Percentiles rank a stretch among this genome's conserved stretches.
These are phyloP conservation scores for Glossophaga mutica DNA, from an alignment of 2,797 vertebrate genomes.

Conservation along the genomic window DNA sequence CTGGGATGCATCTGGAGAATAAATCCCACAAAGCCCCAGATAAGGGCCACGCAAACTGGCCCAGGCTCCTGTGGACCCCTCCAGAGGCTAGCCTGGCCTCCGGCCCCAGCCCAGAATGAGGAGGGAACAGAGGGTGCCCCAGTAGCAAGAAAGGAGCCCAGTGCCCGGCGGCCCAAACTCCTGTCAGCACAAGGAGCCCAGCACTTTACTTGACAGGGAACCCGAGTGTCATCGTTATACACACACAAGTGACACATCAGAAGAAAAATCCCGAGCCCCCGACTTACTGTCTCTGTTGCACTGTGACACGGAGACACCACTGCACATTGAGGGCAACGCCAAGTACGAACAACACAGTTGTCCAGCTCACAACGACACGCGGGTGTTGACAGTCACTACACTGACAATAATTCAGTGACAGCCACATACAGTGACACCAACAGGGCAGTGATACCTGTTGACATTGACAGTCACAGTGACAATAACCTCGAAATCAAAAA, in stretches of 20 bases:
- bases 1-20: background rate
- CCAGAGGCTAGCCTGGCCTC: background rate
- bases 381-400: background rate
- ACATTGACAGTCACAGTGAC: background rate
- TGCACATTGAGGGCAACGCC: background rate
- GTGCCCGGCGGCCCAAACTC: background rate
- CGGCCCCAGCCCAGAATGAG: background rate
- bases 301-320: background rate
- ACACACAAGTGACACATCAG: background rate
- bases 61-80: background rate
- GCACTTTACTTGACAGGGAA: background rate
- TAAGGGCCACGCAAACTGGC: background rate
- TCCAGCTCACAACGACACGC: background rate
- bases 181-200: background rate
- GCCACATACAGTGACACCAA: background rate
- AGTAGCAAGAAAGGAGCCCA: background rate
- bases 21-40: conserved; percentile 2
- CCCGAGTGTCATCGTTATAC: background rate
- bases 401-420: background rate
- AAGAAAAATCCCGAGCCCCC: background rate
- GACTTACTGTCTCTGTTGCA: background rate
- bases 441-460: background rate
- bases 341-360: background rate
- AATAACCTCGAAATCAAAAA: conserved; percentile 5
- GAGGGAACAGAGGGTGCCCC: background rate